phyloP scores from a whole-genome alignment of 2,113 vertebrate species.

The Rhinoderma darwinii region DNA sequence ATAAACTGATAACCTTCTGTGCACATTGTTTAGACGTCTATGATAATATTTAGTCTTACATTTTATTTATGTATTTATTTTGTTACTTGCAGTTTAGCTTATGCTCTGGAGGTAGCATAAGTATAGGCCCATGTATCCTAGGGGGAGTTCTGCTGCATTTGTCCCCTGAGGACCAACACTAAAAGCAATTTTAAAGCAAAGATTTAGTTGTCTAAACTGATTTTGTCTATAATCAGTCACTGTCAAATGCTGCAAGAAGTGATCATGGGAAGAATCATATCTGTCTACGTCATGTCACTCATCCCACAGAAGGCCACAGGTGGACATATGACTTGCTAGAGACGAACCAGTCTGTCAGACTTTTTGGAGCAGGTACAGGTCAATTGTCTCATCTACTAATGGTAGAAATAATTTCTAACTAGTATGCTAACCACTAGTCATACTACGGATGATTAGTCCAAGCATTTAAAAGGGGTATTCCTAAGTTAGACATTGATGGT shows the following conservation, averaged over 20 bases:
- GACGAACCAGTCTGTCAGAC: not conserved
- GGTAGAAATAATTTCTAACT: too few relatives aligned
- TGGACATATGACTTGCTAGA: not conserved
- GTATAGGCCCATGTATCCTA: not conserved
- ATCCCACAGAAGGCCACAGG: not conserved
- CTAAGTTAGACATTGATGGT: too few relatives aligned
- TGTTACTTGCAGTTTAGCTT: not conserved
- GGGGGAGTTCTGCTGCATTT: not conserved
- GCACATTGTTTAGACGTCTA: not conserved
- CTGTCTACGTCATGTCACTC: not conserved
- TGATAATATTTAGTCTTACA: not conserved
- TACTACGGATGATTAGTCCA: too few relatives aligned
- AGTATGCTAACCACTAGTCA: too few relatives aligned
- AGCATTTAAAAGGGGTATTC: too few relatives aligned
- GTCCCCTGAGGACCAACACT: not conserved
- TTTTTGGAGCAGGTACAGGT: not conserved
- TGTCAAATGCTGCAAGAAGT: constrained; percentile 1
- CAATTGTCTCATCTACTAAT: not conserved
- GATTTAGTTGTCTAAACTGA: constrained; percentile 8
- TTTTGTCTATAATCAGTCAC: not conserved
- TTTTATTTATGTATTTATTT: not conserved
- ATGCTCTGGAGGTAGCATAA: not conserved
- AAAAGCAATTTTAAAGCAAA: constrained; percentile 19
- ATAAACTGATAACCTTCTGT: not conserved
- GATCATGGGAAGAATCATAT: not conserved